phyloP scores from a whole-genome alignment of 2,113 vertebrate species.

The Dromiciops gliroides region DNA sequence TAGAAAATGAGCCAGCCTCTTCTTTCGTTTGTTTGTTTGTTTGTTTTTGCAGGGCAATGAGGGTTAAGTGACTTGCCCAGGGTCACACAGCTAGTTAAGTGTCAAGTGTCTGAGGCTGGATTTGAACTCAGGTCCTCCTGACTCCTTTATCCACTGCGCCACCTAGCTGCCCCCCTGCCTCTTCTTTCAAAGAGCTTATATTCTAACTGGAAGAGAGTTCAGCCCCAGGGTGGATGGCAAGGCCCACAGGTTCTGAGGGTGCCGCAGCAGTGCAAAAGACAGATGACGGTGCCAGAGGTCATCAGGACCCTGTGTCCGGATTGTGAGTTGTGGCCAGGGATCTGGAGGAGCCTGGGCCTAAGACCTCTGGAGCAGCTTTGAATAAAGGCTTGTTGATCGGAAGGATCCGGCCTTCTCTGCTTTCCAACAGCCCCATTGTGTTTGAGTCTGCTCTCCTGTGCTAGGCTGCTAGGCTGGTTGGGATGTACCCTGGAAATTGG shows the following conservation, averaged over 20 bases:
- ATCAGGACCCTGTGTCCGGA: neutral
- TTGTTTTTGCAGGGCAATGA: too few relatives aligned
- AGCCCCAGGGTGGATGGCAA: neutral
- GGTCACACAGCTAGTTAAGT: too few relatives aligned
- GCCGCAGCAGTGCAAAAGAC: neutral
- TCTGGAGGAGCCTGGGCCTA: too few relatives aligned
- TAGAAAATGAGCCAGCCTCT: neutral
- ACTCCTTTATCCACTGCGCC: too few relatives aligned
- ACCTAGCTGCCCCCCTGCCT: neutral
- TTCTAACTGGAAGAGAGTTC: neutral
- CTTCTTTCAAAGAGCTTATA: neutral
- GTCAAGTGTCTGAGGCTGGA: too few relatives aligned
- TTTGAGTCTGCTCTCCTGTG: neutral
- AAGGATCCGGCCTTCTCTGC: neutral
- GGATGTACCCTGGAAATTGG: neutral
- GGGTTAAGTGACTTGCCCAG: too few relatives aligned
- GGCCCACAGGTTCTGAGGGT: neutral
- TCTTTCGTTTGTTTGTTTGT: too few relatives aligned
- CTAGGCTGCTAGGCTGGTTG: neutral
- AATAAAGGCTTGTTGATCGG: neutral
- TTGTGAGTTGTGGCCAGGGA: neutral
- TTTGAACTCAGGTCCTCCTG: too few relatives aligned
- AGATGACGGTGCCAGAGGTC: neutral
- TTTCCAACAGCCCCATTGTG: neutral
- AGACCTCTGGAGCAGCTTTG: neutral